Conservation (phyloP, 2,113 vertebrate species). For the Toxostoma redivivum region DNA sequence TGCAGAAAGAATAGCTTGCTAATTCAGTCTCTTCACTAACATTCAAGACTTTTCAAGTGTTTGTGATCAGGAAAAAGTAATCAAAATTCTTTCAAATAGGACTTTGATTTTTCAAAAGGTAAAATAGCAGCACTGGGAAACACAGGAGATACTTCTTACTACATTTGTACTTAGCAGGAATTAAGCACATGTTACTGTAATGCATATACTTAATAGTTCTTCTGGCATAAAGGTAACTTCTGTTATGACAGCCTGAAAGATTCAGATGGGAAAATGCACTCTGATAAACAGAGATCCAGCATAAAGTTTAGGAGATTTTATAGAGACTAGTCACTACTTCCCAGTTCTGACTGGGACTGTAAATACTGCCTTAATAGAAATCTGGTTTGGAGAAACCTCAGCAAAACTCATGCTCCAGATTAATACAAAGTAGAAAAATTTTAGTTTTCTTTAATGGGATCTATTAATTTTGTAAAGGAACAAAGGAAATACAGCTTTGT, state of each 20-base stretch:
- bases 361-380: background rate
- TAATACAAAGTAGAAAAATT: background rate
- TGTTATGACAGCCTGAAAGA: background rate
- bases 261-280: background rate
- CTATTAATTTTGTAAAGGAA: background rate
- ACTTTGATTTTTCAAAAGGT: background rate
- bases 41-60: background rate
- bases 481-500: background rate
- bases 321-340: background rate
- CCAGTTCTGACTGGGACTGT: background rate
- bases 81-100: background rate
- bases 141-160: background rate
- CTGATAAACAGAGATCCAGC: background rate
- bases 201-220: background rate
- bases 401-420: background rate
- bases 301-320: background rate
- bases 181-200: background rate
- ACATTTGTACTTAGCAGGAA: background rate
- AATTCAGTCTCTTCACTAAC: background rate
- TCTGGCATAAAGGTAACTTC: background rate
- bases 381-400: background rate
- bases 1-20: background rate
- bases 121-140: background rate
- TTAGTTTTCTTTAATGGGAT: background rate
- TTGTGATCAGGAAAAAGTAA: background rate